Percentiles rank a stretch among this genome's conserved stretches.
phyloP scores from a whole-genome alignment of 2,888 invertebrate species.

The Mesochorus sp. region DNA sequence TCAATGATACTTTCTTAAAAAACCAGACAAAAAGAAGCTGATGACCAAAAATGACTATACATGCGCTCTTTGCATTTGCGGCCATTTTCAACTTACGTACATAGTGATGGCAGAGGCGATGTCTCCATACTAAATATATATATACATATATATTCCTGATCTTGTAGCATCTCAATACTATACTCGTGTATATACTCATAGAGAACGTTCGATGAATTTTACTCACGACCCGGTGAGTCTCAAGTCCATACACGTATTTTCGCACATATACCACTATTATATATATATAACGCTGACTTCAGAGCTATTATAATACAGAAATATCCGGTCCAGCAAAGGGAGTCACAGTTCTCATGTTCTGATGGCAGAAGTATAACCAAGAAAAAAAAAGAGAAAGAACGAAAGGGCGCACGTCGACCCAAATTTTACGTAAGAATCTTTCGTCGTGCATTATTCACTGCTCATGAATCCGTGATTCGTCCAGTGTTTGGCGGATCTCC shows the following conservation, averaged over 20 bases:
- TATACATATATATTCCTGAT: neutral
- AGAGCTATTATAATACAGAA: slow-evolving; percentile 33
- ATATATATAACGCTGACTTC: slow-evolving; percentile 11
- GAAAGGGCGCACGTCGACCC: slow-evolving; percentile 34
- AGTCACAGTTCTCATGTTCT: slow-evolving; percentile 43
- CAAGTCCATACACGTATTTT: slow-evolving; percentile 56
- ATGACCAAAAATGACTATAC: no score
- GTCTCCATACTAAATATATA: neutral
- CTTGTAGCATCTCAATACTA: neutral
- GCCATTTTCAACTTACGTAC: no score
- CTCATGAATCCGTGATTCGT: slow-evolving; percentile 73
- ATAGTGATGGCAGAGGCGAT: no score
- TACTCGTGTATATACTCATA: no score
- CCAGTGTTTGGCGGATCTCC: slow-evolving; percentile 56
- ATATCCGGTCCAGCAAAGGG: slow-evolving; percentile 14
- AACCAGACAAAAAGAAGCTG: no score
- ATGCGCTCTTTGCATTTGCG: no score
- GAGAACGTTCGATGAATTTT: slow-evolving; percentile 24
- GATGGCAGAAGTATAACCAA: slow-evolving; percentile 39
- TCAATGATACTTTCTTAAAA: no score
- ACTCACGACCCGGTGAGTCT: slow-evolving; percentile 10
- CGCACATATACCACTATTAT: slow-evolving; percentile 35
- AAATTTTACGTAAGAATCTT: slow-evolving; percentile 64
- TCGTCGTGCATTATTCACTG: slow-evolving; percentile 74
- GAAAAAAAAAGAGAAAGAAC: neutral